These are phyloP conservation scores for Nematolebias whitei DNA, from an alignment of 2,113 vertebrate species.

Conservation along the genomic window DNA sequence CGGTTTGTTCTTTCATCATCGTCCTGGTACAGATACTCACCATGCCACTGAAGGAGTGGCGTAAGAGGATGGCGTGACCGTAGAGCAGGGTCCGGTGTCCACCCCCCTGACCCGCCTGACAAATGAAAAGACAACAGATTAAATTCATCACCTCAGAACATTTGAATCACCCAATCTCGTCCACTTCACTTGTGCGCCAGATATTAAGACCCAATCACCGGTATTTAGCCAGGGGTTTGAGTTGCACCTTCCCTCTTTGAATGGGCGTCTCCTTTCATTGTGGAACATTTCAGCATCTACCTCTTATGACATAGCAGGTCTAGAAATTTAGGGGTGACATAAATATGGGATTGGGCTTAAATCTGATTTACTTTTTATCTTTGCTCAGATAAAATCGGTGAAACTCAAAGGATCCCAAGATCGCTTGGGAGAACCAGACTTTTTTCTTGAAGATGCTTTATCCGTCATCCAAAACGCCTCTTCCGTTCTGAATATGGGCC, in stretches of 20 bases:
- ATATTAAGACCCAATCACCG: constrained; percentile 14
- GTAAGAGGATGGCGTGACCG: constrained; percentile 93
- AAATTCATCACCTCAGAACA: background rate
- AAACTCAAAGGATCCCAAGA: constrained; percentile 4
- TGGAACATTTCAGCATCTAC: background rate
- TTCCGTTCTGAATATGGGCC: too few species aligned
- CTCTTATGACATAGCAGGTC: background rate
- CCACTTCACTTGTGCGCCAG: constrained; percentile 11
- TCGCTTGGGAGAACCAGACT: background rate
- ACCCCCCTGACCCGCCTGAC: constrained; percentile 90
- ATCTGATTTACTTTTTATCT: constrained; percentile 7
- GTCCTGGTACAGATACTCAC: constrained; percentile 85
- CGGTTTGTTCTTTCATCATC: too few species aligned
- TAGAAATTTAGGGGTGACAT: background rate
- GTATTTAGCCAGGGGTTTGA: too few species aligned
- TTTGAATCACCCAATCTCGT: constrained; percentile 9
- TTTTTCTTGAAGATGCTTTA: background rate
- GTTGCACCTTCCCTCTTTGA: too few species aligned
- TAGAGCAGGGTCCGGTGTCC: constrained; percentile 95
- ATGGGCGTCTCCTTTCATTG: too few species aligned
- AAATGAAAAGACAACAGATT: constrained; percentile 29
- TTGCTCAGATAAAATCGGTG: constrained; percentile 7
- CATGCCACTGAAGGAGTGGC: constrained; percentile 95
- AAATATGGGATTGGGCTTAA: constrained; percentile 8
- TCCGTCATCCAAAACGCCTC: too few species aligned